A percentile compares a stretch with the other conserved stretches of the same genome.
Evolutionary conservation across 2,113 vertebrate genomes (phyloP).

Genomic region (Lamprotornis superbus): DNA sequence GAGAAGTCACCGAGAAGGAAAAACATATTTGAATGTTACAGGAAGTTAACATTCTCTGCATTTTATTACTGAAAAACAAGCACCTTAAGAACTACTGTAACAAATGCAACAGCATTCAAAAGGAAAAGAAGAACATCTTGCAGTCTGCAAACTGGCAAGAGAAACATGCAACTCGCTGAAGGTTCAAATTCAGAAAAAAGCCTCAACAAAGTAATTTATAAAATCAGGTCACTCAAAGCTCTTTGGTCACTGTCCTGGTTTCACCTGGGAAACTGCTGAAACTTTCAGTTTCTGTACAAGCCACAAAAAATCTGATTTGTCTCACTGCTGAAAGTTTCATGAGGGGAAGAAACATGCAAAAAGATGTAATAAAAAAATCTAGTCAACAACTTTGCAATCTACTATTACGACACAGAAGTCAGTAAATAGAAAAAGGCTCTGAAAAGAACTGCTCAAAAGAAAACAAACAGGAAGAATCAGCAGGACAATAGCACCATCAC

Average conservation of each 20-base stretch:
- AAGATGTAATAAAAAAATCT: not conserved
- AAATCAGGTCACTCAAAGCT: not conserved
- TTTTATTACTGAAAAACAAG: constrained; percentile 18
- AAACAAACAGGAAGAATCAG: not conserved
- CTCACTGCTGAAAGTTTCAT: not conserved
- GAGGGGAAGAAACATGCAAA: not conserved
- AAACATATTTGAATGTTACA: constrained; percentile 29
- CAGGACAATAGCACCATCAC: not conserved
- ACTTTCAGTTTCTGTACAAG: not conserved
- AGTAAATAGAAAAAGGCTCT: not conserved
- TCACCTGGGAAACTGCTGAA: not conserved
- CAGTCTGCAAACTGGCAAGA: not conserved
- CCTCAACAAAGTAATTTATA: not conserved
- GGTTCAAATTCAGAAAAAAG: not conserved
- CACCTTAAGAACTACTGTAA: not conserved
- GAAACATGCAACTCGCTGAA: not conserved
- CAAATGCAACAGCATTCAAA: not conserved
- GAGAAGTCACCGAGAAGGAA: constrained; percentile 17
- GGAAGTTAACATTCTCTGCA: constrained; percentile 37
- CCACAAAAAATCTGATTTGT: not conserved
- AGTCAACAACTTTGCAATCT: not conserved
- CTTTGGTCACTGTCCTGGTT: not conserved
- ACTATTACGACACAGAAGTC: not conserved
- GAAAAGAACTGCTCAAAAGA: not conserved
- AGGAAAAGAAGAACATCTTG: not conserved